Evolutionary conservation across 2,113 vertebrate genomes (phyloP).

Genomic region (Hypanus sabinus): DNA sequence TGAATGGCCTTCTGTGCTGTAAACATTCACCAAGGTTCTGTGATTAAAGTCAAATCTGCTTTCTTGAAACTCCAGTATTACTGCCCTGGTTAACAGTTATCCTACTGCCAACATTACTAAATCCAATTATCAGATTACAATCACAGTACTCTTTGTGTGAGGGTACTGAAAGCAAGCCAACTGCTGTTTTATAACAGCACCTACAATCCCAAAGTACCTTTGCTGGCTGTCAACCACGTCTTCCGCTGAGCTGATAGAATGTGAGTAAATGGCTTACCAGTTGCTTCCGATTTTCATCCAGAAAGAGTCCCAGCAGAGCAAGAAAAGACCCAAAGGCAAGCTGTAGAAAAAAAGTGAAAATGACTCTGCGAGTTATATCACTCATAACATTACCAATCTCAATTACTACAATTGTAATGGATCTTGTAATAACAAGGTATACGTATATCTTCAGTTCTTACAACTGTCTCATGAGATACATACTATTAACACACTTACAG

Average conservation of each 20-base stretch:
- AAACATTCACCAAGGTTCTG: too few relatives aligned
- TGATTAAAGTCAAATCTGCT: too few relatives aligned
- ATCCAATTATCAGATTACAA: too few relatives aligned
- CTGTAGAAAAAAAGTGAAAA: constrained; percentile 44
- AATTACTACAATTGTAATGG: background rate
- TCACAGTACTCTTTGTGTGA: too few relatives aligned
- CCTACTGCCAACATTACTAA: too few relatives aligned
- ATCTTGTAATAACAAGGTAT: background rate
- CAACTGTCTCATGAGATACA: background rate
- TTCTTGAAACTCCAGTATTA: too few relatives aligned
- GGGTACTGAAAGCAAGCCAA: too few relatives aligned
- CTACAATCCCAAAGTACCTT: too few relatives aligned
- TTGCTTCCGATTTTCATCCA: constrained; percentile 60
- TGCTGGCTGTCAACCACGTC: too few relatives aligned
- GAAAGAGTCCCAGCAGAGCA: constrained; percentile 55
- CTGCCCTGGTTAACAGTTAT: too few relatives aligned
- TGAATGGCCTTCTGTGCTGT: too few relatives aligned
- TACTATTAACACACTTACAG: background rate
- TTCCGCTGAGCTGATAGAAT: background rate
- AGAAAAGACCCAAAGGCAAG: constrained; percentile 61
- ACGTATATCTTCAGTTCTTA: background rate
- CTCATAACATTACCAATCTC: background rate
- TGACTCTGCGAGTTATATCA: background rate
- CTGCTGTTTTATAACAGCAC: too few relatives aligned
- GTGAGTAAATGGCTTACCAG: constrained; percentile 49